Conservation (phyloP, 2,888 invertebrate genomes). For the Cheilosia impressa region DNA sequence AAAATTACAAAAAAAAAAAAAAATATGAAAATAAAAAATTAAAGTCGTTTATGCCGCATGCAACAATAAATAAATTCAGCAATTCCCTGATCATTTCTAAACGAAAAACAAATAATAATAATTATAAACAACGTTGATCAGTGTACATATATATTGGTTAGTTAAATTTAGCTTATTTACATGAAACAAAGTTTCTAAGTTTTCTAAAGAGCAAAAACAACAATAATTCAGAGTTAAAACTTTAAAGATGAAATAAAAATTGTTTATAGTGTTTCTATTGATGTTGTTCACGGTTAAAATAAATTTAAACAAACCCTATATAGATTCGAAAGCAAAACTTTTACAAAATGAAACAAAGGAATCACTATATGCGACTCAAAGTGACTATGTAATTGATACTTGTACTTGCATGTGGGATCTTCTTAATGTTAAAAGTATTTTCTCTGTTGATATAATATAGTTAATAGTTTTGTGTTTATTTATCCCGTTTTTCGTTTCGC, state of each 20-base stretch:
- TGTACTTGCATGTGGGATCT: constrained; percentile 29
- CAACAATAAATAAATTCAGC: constrained; percentile 58
- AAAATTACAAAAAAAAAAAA: constrained; percentile 21
- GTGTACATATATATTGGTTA: constrained; percentile 71
- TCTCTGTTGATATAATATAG: constrained; percentile 45
- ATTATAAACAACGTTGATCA: constrained; percentile 30
- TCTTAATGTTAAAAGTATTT: constrained; percentile 60
- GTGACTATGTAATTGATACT: constrained; percentile 10
- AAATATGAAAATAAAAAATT: constrained; percentile 26
- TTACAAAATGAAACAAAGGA: constrained; percentile 47
- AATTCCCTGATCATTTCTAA: constrained; percentile 47
- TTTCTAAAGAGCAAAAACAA: constrained; percentile 24
- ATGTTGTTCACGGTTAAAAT: constrained; percentile 68
- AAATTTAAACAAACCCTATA: constrained; percentile 41
- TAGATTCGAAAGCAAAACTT: constrained; percentile 39
- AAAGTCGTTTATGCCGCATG: constrained; percentile 52
- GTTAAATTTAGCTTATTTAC: constrained; percentile 70
- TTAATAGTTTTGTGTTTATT: constrained; percentile 3
- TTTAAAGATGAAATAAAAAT: constrained; percentile 25
- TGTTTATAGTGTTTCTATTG: constrained; percentile 71
- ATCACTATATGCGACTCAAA: background rate
- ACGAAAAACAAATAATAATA: constrained; percentile 16
- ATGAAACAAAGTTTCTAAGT: constrained; percentile 52
- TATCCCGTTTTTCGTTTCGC: constrained; percentile 30
- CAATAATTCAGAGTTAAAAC: constrained; percentile 41